Evolutionary conservation across 2,888 invertebrate species (phyloP), one percentile per base, ranked within the genome.

Genomic region (Tetanocera ferruginea): DNA sequence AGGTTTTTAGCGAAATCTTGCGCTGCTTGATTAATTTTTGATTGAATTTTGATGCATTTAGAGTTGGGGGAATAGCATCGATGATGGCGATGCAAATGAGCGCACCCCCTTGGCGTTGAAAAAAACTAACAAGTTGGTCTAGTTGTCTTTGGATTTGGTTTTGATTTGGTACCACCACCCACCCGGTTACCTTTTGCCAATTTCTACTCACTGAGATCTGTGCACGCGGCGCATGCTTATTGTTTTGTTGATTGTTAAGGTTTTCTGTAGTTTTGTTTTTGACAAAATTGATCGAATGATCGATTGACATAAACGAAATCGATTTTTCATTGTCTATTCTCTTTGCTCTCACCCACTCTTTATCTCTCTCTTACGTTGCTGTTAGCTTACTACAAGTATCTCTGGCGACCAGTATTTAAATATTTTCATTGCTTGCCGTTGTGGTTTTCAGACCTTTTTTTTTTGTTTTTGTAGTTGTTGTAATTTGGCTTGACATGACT

Each of bases 31-130:
- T 84, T 86, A 86, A 86, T 85, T 75, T 85, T 85, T 85, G 85
- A 85, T 85, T 85, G 85, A 84, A 86, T 85, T 85, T 85, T 86
- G 86, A 85, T 86, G 86, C 85, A 85, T 84, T 85, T 82, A 64
- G 52, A 62, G 55, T 62, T 72, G 71, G 49, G 23, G 17, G 60
- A 5, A 49, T 19, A 5, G 60, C 1, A 8, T 28, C 14, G 43
- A 2, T 43, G 57, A 57, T 25, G 28, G 28, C 6, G 28, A 69
- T 69, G 69, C 69, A 69, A 69, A 69, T 69, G 69, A 69, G 69
- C 17, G 19, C 28, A 25, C 25, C 25, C 17, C 19, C 25, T 64
- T 31, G 64, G 64, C 64, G 31, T 64, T 31, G 31, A 25, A 34
- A 11, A 51, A 71, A 34, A 9, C 23, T 55, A 3, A 23, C 37